Conservation (phyloP, 2,113 vertebrate species). For the Notothenia coriiceps region DNA sequence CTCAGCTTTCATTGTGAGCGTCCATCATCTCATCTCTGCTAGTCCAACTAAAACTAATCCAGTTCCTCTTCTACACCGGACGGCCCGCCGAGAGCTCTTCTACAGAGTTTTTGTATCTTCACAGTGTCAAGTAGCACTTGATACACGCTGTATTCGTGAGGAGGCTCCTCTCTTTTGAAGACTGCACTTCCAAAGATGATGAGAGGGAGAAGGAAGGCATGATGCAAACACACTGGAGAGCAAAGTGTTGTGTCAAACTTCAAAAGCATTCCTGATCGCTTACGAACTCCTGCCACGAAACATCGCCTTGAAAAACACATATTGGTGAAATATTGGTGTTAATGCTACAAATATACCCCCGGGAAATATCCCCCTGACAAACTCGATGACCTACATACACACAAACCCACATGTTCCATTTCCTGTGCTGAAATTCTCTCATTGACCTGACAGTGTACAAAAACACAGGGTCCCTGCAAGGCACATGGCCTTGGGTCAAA, state of each 20-base stretch:
- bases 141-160: slow-evolving; percentile 26
- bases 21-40: slow-evolving; percentile 40
- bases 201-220: slow-evolving; percentile 36
- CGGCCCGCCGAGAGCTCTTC: slow-evolving; percentile 24
- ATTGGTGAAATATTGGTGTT: slow-evolving; percentile 38
- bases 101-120: background rate
- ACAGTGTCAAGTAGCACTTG: slow-evolving; percentile 46
- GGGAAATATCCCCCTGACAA: slow-evolving; percentile 25
- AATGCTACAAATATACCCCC: slow-evolving; percentile 18
- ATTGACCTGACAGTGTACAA: slow-evolving; percentile 7
- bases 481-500: background rate
- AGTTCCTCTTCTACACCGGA: slow-evolving; percentile 28
- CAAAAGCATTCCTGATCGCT: slow-evolving; percentile 82
- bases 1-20: slow-evolving; percentile 51
- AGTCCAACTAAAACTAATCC: slow-evolving; percentile 62
- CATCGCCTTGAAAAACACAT: slow-evolving; percentile 40
- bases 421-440: slow-evolving; percentile 34
- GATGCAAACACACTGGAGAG: slow-evolving; percentile 37
- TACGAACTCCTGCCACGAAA: slow-evolving; percentile 60
- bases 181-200: slow-evolving; percentile 34
- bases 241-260: slow-evolving; percentile 70
- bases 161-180: slow-evolving; percentile 41
- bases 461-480: slow-evolving; percentile 6
- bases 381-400: slow-evolving; percentile 34
- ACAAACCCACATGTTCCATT: slow-evolving; percentile 36